A percentile compares a stretch with the other conserved stretches of the same genome.
Conservation (phyloP, 2,797 vertebrate species). For the Zonotrichia albicollis region DNA sequence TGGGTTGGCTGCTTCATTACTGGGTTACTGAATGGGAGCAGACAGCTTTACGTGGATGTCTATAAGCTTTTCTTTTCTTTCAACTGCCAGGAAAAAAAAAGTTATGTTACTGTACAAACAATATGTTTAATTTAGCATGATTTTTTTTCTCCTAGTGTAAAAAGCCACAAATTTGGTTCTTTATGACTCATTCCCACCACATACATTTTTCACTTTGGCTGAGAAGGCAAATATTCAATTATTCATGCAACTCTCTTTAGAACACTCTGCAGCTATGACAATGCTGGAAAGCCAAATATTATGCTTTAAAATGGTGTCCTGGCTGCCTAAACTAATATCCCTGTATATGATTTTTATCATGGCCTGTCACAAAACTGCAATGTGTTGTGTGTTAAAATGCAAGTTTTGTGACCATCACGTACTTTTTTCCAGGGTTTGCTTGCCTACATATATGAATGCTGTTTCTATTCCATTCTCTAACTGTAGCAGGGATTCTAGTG, state of each 20-base stretch:
- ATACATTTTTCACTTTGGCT: constrained; percentile 35
- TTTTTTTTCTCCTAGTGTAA: background rate
- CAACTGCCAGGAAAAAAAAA: background rate
- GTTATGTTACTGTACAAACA: constrained; percentile 1
- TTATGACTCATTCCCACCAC: constrained; percentile 45
- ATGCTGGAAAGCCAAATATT: constrained; percentile 18
- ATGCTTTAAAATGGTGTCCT: background rate
- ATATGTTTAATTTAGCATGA: constrained; percentile 24
- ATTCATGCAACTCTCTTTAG: constrained; percentile 42
- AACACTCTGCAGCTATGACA: constrained; percentile 2
- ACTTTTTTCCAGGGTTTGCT: background rate
- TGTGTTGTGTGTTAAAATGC: background rate
- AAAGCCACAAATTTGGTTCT: constrained; percentile 10
- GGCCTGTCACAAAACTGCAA: background rate
- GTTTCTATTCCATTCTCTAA: background rate
- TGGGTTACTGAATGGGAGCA: background rate
- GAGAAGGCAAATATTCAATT: constrained; percentile 52
- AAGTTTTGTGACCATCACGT: background rate
- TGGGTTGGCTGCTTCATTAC: background rate
- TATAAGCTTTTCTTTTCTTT: background rate
- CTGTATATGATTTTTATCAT: background rate
- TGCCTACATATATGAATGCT: background rate
- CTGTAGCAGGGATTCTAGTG: background rate
- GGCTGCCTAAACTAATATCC: background rate
- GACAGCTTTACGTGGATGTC: background rate